These are phyloP conservation scores for Pampus argenteus DNA, from an alignment of 2,797 vertebrate genomes.

Conservation along the genomic window DNA sequence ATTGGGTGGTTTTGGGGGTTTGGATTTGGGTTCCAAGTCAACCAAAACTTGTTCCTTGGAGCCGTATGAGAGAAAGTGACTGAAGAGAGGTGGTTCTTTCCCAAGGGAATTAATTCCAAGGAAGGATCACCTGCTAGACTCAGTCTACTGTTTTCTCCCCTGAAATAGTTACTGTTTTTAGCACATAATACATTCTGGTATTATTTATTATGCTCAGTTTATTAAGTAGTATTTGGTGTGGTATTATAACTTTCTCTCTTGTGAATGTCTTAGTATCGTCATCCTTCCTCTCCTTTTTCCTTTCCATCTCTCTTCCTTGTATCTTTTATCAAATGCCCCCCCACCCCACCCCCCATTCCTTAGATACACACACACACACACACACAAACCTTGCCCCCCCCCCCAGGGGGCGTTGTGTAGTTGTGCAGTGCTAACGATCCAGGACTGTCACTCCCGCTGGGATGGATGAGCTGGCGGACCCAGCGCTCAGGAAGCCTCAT, in stretches of 20 bases:
- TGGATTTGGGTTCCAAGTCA: constrained; percentile 4
- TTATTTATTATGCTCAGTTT: not conserved
- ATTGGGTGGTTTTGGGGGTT: constrained; percentile 18
- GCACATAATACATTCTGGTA: not conserved
- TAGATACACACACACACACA: constrained; percentile 30
- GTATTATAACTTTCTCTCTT: constrained; percentile 8
- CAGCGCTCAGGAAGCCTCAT: constrained; percentile 91
- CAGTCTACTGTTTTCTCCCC: not conserved
- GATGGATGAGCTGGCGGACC: constrained; percentile 88
- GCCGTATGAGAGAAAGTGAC: constrained; percentile 39
- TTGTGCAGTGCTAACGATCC: constrained; percentile 94
- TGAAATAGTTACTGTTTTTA: constrained; percentile 2
- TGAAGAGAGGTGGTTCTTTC: constrained; percentile 34
- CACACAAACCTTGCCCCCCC: constrained; percentile 48
- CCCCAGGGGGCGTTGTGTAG: constrained; percentile 95
- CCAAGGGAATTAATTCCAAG: constrained; percentile 40
- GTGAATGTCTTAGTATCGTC: not conserved
- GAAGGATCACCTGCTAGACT: constrained; percentile 9
- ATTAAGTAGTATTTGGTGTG: not conserved
- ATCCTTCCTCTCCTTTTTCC: constrained; percentile 25
- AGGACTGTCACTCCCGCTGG: constrained; percentile 88
- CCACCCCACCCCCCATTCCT: no score
- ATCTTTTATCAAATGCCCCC: constrained; percentile 51
- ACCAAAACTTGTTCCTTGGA: constrained; percentile 31
- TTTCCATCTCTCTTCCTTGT: constrained; percentile 26